Base-by-base conservation (phyloP, 2,888 invertebrate genomes). In the Oscheius sp. region DNA sequence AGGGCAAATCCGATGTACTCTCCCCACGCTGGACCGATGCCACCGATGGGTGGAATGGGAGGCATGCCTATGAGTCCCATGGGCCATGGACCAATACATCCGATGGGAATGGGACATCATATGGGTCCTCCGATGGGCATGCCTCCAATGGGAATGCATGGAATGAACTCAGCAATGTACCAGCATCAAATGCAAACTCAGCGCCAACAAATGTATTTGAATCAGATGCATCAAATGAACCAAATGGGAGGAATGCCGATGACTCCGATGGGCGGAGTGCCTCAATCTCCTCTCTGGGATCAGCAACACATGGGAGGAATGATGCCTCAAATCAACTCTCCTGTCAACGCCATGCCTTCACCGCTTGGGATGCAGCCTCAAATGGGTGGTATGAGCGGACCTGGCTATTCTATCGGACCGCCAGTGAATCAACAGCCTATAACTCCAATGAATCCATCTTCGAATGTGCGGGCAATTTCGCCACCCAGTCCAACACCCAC, bases 101-200 rank as follows among this genome's bases (percentile, higher is more conserved):
- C 25, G 45, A 42, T 39, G 17, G 33, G 34, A 15, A 27, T 45
- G 27, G 17, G 5, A 15, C 25, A 37, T 2, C 64, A 34, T 23
- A 50, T 53, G 37, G 69, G 69, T 8, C 33, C 46, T 52, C 37
- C 15, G 34, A 37, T 17, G 64, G 37, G 27, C 64, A 31, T 34
- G 33, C 20, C 20, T 63, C n/a, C 66, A 31, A 39, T 58, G 27
- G 67, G 67, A 3, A 64, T 20, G 15, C 37, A 37, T 20, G 46
- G 52, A 33, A 33, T 34, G 37, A n/a, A 20, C 25, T 4, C 34
- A 12, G 48, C 48, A 6, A 48, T 64, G 46, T 29, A 34, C 6
- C 39, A n/a, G 15, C n/a, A 39, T 37, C 6, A 3, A 6, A 58
- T 58, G 58, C 34, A 15, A 15, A 23, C 17, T 53, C 27, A 53